Evolutionary conservation across 2,888 invertebrate genomes (phyloP).

Genomic region (Melinaea marsaeus): DNA sequence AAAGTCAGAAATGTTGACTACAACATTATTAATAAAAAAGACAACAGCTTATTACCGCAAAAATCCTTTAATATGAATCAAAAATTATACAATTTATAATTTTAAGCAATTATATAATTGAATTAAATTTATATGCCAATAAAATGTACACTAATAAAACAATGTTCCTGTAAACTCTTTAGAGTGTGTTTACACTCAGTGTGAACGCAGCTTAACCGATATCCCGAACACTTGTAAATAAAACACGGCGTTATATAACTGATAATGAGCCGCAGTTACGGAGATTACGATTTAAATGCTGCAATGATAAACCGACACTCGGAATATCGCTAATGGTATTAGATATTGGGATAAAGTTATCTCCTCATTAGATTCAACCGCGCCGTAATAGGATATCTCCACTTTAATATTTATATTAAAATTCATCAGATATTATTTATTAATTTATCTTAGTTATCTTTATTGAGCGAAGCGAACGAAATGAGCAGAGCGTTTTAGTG

Average conservation of each 20-base stretch:
- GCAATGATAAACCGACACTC: conserved; percentile 21
- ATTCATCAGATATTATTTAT: not conserved
- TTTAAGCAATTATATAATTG: too few relatives aligned
- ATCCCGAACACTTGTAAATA: conserved; percentile 20
- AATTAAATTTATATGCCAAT: too few relatives aligned
- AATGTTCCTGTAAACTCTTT: not conserved
- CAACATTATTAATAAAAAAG: too few relatives aligned
- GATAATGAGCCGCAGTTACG: conserved; percentile 25
- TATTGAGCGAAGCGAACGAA: too few relatives aligned
- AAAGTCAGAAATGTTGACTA: too few relatives aligned
- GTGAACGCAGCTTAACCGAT: conserved; percentile 15
- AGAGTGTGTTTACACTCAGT: not conserved
- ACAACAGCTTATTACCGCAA: too few relatives aligned
- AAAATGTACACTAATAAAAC: too few relatives aligned
- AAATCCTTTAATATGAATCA: too few relatives aligned
- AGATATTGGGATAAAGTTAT: conserved; percentile 5
- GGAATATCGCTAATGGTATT: conserved; percentile 5
- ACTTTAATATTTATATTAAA: not conserved
- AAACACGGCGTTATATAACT: conserved; percentile 21
- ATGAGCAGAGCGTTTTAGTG: too few relatives aligned
- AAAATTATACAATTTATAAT: too few relatives aligned
- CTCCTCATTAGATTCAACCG: conserved; percentile 3
- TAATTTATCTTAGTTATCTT: too few relatives aligned
- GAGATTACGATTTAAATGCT: conserved; percentile 23
- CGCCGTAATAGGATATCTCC: not conserved